A percentile compares a stretch with the other conserved stretches of the same genome.
phyloP scores from a whole-genome alignment of 2,797 vertebrate species.

The Myotis myotis region DNA sequence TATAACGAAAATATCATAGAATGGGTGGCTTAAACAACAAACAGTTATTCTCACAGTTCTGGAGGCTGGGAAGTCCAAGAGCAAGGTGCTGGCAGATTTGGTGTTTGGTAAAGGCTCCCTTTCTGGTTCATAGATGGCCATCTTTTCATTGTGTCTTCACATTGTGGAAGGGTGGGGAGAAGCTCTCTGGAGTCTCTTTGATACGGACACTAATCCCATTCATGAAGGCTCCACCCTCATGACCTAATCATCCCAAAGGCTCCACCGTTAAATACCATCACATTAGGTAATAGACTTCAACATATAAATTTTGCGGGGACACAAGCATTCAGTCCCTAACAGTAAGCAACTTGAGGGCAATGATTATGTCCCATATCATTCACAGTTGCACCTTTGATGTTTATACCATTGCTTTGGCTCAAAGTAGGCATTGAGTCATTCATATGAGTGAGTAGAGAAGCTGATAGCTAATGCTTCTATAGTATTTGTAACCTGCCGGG shows the following conservation, averaged over 20 bases:
- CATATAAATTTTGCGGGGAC: not conserved
- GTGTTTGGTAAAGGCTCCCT: not conserved
- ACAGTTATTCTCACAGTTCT: not conserved
- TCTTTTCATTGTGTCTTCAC: not conserved
- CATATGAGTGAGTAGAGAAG: not conserved
- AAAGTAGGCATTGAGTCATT: not conserved
- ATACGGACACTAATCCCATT: not conserved
- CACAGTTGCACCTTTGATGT: not conserved
- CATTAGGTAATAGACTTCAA: not conserved
- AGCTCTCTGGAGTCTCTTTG: not conserved
- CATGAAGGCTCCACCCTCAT: not conserved
- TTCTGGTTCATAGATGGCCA: not conserved
- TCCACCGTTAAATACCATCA: not conserved
- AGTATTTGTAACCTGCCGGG: not conserved
- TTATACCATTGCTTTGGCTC: not conserved
- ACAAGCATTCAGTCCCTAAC: not conserved
- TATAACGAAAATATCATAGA: not conserved
- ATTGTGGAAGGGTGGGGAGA: not conserved
- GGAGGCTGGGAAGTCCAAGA: not conserved
- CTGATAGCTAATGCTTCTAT: not conserved
- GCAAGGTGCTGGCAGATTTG: not conserved
- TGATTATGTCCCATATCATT: not conserved
- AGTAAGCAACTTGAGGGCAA: not conserved
- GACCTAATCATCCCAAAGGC: not conserved
- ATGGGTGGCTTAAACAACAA: not conserved